These are phyloP conservation scores for Lycaena phlaeas DNA, from an alignment of 2,888 invertebrate genomes.

Conservation along the genomic window DNA sequence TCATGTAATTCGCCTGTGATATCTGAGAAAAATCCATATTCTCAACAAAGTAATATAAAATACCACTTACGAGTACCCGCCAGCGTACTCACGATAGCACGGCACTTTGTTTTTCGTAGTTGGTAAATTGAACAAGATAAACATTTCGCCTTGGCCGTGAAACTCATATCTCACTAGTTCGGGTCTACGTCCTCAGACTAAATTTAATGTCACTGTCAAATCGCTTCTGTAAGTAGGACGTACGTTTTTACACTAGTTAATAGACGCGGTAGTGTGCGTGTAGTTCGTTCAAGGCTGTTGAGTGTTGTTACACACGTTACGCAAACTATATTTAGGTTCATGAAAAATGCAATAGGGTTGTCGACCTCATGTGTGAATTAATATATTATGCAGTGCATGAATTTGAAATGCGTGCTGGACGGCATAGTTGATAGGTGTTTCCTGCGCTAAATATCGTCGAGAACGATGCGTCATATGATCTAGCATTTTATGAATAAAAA, in stretches of 20 bases:
- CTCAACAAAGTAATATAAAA: no score
- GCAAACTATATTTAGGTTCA: constrained; percentile 42
- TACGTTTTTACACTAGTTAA: constrained; percentile 3
- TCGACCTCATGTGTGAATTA: constrained; percentile 29
- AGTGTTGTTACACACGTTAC: constrained; percentile 36
- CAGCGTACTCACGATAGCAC: no score
- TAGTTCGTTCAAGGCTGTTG: constrained; percentile 44
- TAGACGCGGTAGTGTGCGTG: neutral
- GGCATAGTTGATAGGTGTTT: constrained; percentile 11
- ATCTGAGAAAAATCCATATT: no score
- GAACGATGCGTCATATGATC: neutral
- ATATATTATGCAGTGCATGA: constrained; percentile 21
- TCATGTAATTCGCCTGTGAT: no score
- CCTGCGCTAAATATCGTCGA: neutral
- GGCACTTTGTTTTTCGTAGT: neutral
- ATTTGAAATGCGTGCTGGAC: constrained; percentile 10
- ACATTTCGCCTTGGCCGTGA: constrained; percentile 14
- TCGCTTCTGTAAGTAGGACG: constrained; percentile 20
- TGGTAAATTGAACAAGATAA: constrained; percentile 2
- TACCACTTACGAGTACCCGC: no score
- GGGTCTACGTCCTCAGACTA: constrained; percentile 16
- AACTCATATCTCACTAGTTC: constrained; percentile 17
- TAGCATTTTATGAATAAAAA: constrained; percentile 1
- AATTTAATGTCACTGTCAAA: constrained; percentile 31
- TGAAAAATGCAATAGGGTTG: constrained; percentile 36